Percentiles rank a stretch among this genome's conserved stretches.
phyloP scores from a whole-genome alignment of 2,113 vertebrate species.

The human (Homo sapiens) region DNA sequence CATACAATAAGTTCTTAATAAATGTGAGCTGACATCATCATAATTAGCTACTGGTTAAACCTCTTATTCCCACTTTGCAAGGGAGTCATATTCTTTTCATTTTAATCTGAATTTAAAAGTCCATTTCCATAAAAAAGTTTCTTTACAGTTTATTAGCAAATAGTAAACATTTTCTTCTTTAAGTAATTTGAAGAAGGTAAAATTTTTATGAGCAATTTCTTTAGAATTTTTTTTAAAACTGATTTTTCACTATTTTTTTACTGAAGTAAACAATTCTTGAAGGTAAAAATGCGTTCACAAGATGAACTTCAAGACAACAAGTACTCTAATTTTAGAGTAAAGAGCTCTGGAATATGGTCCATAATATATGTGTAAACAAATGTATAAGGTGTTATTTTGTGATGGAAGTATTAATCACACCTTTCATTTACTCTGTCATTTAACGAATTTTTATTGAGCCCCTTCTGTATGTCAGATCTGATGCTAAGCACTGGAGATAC shows the following conservation, averaged over 20 bases:
- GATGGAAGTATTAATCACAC: not conserved
- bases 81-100: constrained; percentile 65
- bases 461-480: not conserved
- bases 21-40: not conserved
- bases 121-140: not conserved
- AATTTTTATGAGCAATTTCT: not conserved
- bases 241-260: not conserved
- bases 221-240: constrained; percentile 7
- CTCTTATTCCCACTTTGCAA: not conserved
- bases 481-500: not conserved
- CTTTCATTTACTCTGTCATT: not conserved
- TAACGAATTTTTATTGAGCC: not conserved
- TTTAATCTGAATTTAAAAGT: constrained; percentile 69
- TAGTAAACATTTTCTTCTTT: not conserved
- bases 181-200: not conserved
- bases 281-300: not conserved
- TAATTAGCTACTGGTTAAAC: not conserved
- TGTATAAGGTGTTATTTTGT: not conserved
- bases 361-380: not conserved
- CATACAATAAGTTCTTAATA: rapidly evolving
- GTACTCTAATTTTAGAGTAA: not conserved
- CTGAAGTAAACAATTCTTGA: not conserved
- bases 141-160: not conserved
- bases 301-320: not conserved
- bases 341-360: not conserved